A percentile compares a stretch with the other conserved stretches of the same genome.
phyloP scores from a whole-genome alignment of 2,113 vertebrate genomes.

The Amia ocellicauda region DNA sequence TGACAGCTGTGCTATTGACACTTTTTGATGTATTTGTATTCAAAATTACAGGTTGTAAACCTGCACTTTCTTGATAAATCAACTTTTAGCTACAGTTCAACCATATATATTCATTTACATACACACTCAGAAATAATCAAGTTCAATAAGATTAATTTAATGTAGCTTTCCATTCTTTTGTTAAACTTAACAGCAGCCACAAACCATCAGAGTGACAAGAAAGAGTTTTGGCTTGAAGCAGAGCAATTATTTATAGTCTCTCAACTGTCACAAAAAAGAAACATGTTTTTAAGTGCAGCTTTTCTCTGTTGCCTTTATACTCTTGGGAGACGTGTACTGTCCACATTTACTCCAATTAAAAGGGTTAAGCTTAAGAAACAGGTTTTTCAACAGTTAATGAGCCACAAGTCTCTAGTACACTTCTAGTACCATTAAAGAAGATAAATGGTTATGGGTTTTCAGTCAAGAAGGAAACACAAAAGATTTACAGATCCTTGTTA shows the following conservation, averaged over 20 bases:
- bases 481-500: slow-evolving; percentile 16
- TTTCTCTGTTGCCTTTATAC: not conserved
- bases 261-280: slow-evolving; percentile 12
- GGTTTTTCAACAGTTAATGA: slow-evolving; percentile 7
- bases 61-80: no score
- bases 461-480: slow-evolving; percentile 8
- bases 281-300: not conserved
- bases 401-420: slow-evolving; percentile 3
- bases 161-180: not conserved
- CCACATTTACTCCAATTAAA: slow-evolving; percentile 10
- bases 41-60: no score
- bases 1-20: no score
- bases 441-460: slow-evolving; percentile 14
- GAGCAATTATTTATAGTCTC: slow-evolving; percentile 11
- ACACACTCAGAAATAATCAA: not conserved
- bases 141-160: not conserved
- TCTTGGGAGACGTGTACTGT: not conserved
- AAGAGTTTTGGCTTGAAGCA: not conserved
- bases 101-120: no score
- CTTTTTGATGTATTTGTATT: no score
- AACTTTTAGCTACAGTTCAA: no score
- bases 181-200: not conserved
- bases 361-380: not conserved
- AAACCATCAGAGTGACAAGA: slow-evolving; percentile 5
- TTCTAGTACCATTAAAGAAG: slow-evolving; percentile 12